Base-by-base conservation (phyloP, 2,888 invertebrate genomes). In the Drosophila fungiperda region DNA sequence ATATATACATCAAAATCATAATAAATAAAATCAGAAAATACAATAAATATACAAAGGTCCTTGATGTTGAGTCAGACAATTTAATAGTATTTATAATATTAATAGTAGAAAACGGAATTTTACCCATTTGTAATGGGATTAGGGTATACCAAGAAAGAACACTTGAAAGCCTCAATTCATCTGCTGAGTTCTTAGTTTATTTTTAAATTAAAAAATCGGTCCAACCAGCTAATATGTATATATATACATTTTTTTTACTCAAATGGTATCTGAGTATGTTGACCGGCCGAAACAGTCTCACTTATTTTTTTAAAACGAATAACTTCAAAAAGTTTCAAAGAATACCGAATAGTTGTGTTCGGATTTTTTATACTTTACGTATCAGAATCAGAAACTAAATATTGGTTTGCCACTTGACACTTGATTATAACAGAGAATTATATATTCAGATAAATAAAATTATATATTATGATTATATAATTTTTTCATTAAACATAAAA, bases 1-100 rank as follows among this genome's bases (percentile, higher is more conserved):
- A 80, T 78, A 82, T 82, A 78, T 82, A 82, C 82, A 82, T 65
- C 58, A 42, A 73, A 65, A 71, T 23, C n/a, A 65, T 32, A 79
- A 29, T 11, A 29, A 50, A 35, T n/a, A 29, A 1, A 71, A 65
- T n/a, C 12, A 49, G 35, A 35, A 68, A 42, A 38, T 29, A 38
- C 55, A 63, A 36, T 35, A 48, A 65, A 67, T 79, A 20, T 67
- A 78, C 62, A 72, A 20, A 15, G 15, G 15, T 9, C 26, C 52
- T 67, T 68, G 67, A 68, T 65, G 80, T 68, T 72, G 65, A 40
- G 58, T 53, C 36, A 23, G 32, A 9, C 23, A 40, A n/a, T 23
- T 45, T 8, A 36, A 42, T 38, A 3, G 8, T 6, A n/a, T 58
- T 26, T 32, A 11, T 15, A 1, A 2, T 26, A 23, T 5, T 15